Evolutionary conservation across 2,888 invertebrate genomes (phyloP), one percentile per base, ranked within the genome.

Genomic region (Omphaloscelis lunosa): DNA sequence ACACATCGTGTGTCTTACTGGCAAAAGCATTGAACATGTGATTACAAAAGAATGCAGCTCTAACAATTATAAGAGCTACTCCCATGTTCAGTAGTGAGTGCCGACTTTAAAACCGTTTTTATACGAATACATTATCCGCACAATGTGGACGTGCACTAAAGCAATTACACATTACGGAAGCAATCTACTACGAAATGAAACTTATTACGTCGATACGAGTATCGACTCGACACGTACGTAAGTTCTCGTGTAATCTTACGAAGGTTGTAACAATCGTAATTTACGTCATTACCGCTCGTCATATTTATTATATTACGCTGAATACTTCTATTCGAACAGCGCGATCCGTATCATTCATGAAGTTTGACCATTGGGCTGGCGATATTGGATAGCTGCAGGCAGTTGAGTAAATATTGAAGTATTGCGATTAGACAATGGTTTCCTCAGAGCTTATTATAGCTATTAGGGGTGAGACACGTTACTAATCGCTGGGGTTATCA

Each of bases 151-250:
- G 84, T 80, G 82, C 76, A 82, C 80, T 82, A 88, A 86, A 89
- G 89, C 91, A 93, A 93, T 95, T 93, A 93, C 90, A 90, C 86
- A 89, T 89, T 92, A 91, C 94, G 94, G 94, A 94, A 95, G 93
- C 92, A 91, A 93, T 93, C 91, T 91, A 88, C 89, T 88, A 84
- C 88, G 86, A 90, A 91, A 91, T 87, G 89, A 90, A 93, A 92
- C 91, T 91, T 92, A 92, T 94, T 93, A 93, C 93, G 91, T 92
- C 88, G 83, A 82, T 82, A 67, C 76, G 51, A 65, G 80, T 84
- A 85, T 82, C 80, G 76, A 81, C 45, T 63, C 82, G 66, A 85
- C 85, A 83, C 82, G 88, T 90, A 90, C 91, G 90, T 91, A 90
- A 90, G 90, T 88, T 90, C 89, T 88, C 88, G 89, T 84, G 90